These are phyloP conservation scores for Adelphocoris suturalis DNA, from an alignment of 2,888 invertebrate species.

Conservation along the genomic window DNA sequence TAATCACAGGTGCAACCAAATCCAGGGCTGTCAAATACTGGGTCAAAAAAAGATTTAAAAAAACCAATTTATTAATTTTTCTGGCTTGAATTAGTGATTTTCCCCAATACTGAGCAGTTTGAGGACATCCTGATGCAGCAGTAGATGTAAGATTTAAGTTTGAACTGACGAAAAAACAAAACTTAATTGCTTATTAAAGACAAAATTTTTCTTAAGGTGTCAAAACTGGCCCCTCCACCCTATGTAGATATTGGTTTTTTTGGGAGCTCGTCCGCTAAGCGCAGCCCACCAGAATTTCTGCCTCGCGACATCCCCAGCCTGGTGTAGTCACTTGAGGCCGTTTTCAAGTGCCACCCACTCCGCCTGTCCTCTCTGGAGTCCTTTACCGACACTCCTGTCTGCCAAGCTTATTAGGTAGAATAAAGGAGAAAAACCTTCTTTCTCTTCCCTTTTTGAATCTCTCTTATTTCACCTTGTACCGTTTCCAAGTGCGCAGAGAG, in stretches of 20 bases:
- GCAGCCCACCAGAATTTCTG: neutral
- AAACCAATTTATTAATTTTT: no score
- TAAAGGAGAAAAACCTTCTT: conserved; percentile 3
- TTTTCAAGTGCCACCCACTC: neutral
- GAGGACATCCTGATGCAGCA: no score
- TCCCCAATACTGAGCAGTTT: no score
- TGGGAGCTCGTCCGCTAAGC: neutral
- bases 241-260: neutral
- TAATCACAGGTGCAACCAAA: no score
- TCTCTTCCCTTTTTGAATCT: conserved; percentile 2
- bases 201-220: no score
- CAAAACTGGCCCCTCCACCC: no score
- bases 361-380: neutral
- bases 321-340: neutral
- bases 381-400: conserved; percentile 24
- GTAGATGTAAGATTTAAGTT: no score
- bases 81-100: no score
- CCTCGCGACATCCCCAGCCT: neutral
- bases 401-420: conserved; percentile 7
- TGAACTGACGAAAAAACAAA: no score
- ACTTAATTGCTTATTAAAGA: no score
- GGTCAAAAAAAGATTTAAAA: no score
- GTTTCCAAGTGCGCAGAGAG: neutral
- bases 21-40: no score
- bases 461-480: neutral